These are phyloP conservation scores for Yponomeuta evonymella DNA, from an alignment of 2,888 invertebrate species.

Conservation along the genomic window DNA sequence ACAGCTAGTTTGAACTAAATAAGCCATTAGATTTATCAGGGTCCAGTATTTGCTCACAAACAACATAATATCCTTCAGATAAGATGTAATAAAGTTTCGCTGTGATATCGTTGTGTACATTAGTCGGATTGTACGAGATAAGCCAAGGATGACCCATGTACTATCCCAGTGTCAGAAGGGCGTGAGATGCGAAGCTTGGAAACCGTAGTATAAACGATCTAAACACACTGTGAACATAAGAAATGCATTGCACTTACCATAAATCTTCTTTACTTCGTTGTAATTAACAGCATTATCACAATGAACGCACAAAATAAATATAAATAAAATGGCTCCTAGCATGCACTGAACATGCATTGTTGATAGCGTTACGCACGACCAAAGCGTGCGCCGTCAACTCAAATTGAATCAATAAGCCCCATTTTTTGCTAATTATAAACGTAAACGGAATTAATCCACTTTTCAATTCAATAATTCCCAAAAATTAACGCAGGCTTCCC, in stretches of 20 bases:
- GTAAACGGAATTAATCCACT: slow-evolving; percentile 50
- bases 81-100: background rate
- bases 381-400: slow-evolving; percentile 50
- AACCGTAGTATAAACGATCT: background rate
- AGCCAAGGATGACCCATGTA: background rate
- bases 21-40: background rate
- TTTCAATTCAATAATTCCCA: slow-evolving; percentile 54
- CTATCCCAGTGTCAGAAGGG: background rate
- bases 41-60: background rate
- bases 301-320: slow-evolving; percentile 75
- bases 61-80: background rate
- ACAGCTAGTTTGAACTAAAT: background rate
- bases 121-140: background rate
- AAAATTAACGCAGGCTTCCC: slow-evolving; percentile 38
- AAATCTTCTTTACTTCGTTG: slow-evolving; percentile 70
- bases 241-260: slow-evolving; percentile 46
- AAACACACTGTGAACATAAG: background rate
- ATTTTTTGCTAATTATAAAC: slow-evolving; percentile 57
- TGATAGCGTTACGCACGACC: slow-evolving; percentile 54
- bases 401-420: slow-evolving; percentile 60
- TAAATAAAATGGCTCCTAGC: slow-evolving; percentile 74
- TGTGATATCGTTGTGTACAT: background rate
- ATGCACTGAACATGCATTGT: slow-evolving; percentile 68
- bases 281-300: slow-evolving; percentile 70
- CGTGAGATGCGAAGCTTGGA: background rate